A percentile compares a stretch with the other conserved stretches of the same genome.
phyloP scores from a whole-genome alignment of 2,113 vertebrate genomes.

The Prunella himalayana region DNA sequence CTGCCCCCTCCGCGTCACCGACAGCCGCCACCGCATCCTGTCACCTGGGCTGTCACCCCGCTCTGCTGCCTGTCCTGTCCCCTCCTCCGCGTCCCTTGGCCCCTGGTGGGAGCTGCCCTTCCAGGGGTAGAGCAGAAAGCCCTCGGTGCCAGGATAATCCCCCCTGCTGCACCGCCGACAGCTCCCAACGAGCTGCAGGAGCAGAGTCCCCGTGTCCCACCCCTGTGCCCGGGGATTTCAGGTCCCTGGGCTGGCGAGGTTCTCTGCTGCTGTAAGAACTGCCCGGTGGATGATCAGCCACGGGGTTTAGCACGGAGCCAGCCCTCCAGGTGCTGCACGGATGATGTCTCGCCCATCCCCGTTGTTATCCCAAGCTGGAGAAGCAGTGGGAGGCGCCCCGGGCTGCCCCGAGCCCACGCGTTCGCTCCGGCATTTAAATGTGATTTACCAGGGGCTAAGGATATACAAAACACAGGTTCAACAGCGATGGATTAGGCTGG shows the following conservation, averaged over 20 bases:
- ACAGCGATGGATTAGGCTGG: background rate
- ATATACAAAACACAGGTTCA: constrained; percentile 9
- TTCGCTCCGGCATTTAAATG: background rate
- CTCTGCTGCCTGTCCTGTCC: background rate
- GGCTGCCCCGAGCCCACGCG: background rate
- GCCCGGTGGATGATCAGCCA: fast-evolving
- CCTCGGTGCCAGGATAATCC: background rate
- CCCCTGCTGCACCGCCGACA: background rate
- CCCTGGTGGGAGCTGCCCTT: background rate
- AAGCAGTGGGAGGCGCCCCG: background rate
- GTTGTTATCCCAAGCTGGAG: background rate
- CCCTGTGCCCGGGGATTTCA: fast-evolving
- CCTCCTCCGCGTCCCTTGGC: fast-evolving
- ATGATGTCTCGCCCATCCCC: background rate
- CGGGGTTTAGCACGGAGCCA: fast-evolving
- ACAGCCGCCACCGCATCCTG: background rate
- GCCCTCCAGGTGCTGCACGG: background rate
- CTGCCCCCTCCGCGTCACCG: background rate
- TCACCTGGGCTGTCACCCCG: fast-evolving
- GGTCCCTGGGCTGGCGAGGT: background rate
- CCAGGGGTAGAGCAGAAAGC: background rate
- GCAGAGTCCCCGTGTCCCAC: background rate
- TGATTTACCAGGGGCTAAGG: constrained; percentile 22
- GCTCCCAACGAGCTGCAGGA: background rate
- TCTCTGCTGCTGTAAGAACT: background rate